Conservation (phyloP, 2,797 vertebrate genomes). For the Acipenser oxyrinchus region DNA sequence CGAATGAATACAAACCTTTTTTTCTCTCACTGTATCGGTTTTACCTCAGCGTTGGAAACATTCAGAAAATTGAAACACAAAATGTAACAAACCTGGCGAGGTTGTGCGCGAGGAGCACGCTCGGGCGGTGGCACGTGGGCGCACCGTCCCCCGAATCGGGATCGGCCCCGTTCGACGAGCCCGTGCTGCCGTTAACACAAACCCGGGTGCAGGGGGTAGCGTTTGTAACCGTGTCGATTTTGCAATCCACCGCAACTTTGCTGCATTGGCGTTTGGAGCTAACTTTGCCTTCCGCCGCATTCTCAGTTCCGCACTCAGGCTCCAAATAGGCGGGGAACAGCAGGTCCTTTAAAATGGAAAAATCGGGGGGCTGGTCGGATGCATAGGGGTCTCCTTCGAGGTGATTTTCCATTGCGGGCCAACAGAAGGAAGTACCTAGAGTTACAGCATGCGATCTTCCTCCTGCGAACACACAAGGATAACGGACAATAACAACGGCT, state of each 20-base stretch:
- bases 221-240: not conserved
- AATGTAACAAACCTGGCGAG: no score
- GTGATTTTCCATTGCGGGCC: not conserved
- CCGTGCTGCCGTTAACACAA: no score
- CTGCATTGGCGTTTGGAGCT: not conserved
- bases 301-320: not conserved
- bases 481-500: no score
- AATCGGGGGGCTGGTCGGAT: constrained; percentile 27
- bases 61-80: no score
- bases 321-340: constrained; percentile 36
- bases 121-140: not conserved
- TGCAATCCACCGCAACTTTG: not conserved
- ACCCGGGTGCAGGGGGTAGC: not conserved
- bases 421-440: not conserved
- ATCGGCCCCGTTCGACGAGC: no score
- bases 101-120: no score
- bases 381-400: constrained; percentile 17
- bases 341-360: constrained; percentile 32
- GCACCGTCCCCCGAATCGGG: not conserved
- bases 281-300: not conserved
- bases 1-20: no score
- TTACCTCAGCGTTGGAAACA: no score
- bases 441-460: not conserved
- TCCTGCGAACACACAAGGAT: not conserved
- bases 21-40: no score